Base-by-base conservation (phyloP, 2,113 vertebrate species). In the Nymphicus hollandicus region DNA sequence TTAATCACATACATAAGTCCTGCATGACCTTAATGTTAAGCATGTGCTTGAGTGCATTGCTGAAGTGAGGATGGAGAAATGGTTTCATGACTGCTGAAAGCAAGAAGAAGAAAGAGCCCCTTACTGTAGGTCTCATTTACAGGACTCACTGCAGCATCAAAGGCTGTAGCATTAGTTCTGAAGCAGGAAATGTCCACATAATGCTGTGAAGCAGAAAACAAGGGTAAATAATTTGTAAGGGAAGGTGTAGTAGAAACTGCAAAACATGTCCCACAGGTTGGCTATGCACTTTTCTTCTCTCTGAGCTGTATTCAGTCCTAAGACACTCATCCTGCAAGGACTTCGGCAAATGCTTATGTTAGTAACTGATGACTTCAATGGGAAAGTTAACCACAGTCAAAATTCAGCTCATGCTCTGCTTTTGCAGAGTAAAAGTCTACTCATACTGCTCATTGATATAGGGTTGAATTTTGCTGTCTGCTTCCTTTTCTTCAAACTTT, bases 1-100 rank as follows among this genome's bases (percentile, higher is more conserved):
- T 96, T 93, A 96, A 94, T 78, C 92, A 88, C 93, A 94, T 85
- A 64, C 63, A 9, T 88, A 90, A 96, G 64, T 94, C 88, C 88
- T 94, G 60, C 69, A 88, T 91, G 90, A 83, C 82, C 85, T 91
- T 93, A 84, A 79, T 88, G 87, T 90, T 86, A 60, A 93, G 64
- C 86, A 88, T 2, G 4, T 33, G 76, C 72, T 88, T 4, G 35
- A 86, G 43, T 50, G 46, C 84, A 39, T 65, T 81, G 66, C 72
- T 96, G 80, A 92, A 95, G 86, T 37, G 33, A 0, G 1, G 43
- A 60, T 70, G 86, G 55, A 94, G 47, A 71, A 7, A 8, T 9
- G 22, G 24, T 71, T 88, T 86, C 1, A 0, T 72, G 47, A 93
- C 10, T 17, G 19, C 35, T 84, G 44, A 60, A 81, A 94, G 47